Percentiles rank a stretch among this genome's conserved stretches.
phyloP scores from a whole-genome alignment of 2,797 vertebrate species.

The Vultur gryphus region DNA sequence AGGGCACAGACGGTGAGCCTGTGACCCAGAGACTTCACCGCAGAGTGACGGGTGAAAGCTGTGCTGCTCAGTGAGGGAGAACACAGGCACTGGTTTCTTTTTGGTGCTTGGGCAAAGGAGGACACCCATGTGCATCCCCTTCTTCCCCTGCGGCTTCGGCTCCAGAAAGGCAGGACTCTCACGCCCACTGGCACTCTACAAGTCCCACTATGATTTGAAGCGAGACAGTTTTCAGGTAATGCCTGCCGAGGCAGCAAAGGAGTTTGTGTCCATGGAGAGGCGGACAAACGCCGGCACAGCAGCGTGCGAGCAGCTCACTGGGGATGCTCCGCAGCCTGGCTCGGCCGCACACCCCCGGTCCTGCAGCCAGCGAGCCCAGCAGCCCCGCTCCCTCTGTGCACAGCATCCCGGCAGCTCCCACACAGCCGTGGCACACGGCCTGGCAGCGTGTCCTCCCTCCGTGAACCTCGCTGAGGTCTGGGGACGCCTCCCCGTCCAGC shows the following conservation, averaged over 20 bases:
- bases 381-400: background rate
- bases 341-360: background rate
- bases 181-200: background rate
- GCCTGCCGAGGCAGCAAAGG: background rate
- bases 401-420: background rate
- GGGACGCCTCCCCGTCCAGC: accelerated
- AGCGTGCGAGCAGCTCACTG: background rate
- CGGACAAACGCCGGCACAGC: accelerated
- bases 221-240: background rate
- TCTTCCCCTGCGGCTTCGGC: background rate
- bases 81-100: background rate
- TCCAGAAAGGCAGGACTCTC: background rate
- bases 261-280: background rate
- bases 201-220: background rate
- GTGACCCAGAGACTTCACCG: background rate
- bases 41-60: background rate
- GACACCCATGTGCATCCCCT: background rate
- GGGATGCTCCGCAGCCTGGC: background rate
- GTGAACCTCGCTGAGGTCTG: accelerated
- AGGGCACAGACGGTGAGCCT: background rate
- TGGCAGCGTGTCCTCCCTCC: background rate
- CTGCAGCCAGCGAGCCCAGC: background rate
- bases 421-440: accelerated
- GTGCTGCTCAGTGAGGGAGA: background rate
- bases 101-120: background rate